Base-by-base conservation (phyloP, 2,888 invertebrate species). In the Athripsodes cinereus region DNA sequence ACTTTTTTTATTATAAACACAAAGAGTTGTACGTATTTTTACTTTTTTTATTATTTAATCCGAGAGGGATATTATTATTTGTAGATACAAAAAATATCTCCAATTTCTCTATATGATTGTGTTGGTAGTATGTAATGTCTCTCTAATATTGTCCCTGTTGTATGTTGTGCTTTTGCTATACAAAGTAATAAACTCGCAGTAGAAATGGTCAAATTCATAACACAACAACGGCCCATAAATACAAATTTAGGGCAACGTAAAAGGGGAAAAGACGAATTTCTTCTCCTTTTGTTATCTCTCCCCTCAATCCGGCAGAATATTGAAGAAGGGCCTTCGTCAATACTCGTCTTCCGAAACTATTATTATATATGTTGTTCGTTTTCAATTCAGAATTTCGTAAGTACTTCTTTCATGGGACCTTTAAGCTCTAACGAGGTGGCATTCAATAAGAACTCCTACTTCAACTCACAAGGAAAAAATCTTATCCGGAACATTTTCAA, bases 301-400 rank as follows among this genome's bases (percentile, higher is more conserved):
- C 49, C 40, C 13, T 40, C 40, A 40, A 13, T 40, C 16, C 40
- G 5, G 16, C 13, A 13, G 2, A 40, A 55, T 55, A 21, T 34
- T 18, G 40, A 16, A 13, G 55, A 55, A 55, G 50, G 55, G 55
- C 34, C 18, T 20, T 35, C 49, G 40, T 26, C 55, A 40, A 34
- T 50, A 35, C 20, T 34, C 35, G 48, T 50, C 35, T 55, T 49
- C 22, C 20, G 31, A 35, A 40, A 22, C 48, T 48, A 48, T 18
- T 40, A 49, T 48, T 55, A 21, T 55, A n/a, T n/a, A 49, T 50
- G 55, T 49, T 50, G 49, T 55, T 40, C 49, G 16, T 51, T 50
- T 56, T 57, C 57, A 52, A 46, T 26, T 52, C 21, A 26, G 48
- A 57, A 52, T 52, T 57, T 50, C 34, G 35, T 52, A 46, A 40